Evolutionary conservation across 1,140 invertebrate species (phyloP), one percentile per base, ranked within the genome.

Genomic region (Procambarus virginalis): DNA sequence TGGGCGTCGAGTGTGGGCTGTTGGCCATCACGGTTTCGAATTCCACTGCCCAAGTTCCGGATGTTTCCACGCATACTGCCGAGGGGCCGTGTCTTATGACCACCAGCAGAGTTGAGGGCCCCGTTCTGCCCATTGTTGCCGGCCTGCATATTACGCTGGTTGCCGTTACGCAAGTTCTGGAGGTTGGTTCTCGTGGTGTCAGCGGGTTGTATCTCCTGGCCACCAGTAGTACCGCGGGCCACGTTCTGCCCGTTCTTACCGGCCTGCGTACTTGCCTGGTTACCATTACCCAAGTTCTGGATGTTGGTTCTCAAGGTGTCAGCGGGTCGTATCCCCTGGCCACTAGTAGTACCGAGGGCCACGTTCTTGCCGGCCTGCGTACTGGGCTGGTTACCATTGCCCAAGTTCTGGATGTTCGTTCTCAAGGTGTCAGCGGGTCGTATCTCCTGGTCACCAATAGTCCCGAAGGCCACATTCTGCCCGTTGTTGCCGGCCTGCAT

Each of bases 341-440:
- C 34, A 34, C 34, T 1, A 34, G 1, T 34, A 34, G 34, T 34
- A 0, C 34, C 34, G 34, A 34, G 1, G 34, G 34, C 34, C 34
- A 0, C 34, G 1, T 34, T 34, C 34, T 34, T 34, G 34, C 34
- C 34, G 34, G 34, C 34, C 34, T 34, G 34, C 34, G 12, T 58
- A n/a, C 14, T 12, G 17, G 55, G 46, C 60, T 51, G 77, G 84
- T 86, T 78, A 8, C 84, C 84, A 60, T 86, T 86, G 1, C 85
- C 76, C 2, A 79, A 46, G 78, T 73, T 55, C 12, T 78, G 55
- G 17, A 87, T 34, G 6, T 51, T 51, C 2, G 46, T 9, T 22
- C 10, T 10, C n/a, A 51, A 3, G 46, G 68, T 1, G 34, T 34
- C 34, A 34, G 34, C 34, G 34, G 34, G 34, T 34, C 34, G 34